A percentile compares a stretch with the other conserved stretches of the same genome.
Conservation (phyloP, 2,888 invertebrate genomes). For the Athrips mouffetella region DNA sequence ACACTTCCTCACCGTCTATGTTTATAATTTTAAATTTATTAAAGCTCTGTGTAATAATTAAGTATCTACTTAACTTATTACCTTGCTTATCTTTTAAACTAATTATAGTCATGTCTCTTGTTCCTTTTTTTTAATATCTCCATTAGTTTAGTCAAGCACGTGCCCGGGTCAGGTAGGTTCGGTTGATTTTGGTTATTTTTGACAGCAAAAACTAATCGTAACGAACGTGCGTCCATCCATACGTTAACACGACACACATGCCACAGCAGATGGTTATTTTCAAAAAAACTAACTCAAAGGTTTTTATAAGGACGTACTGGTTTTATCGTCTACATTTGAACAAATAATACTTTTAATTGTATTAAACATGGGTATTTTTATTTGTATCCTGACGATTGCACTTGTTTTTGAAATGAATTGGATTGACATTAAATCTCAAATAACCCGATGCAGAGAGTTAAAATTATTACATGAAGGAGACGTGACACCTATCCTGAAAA, state of each 20-base stretch:
- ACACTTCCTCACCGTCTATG: too few species aligned
- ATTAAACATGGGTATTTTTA: background rate
- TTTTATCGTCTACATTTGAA: too few species aligned
- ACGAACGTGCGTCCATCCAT: conserved; percentile 15
- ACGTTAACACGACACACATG: conserved; percentile 30
- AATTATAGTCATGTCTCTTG: too few species aligned
- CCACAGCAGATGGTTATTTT: conserved; percentile 44
- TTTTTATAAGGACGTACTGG: background rate
- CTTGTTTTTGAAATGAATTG: background rate
- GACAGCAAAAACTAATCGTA: conserved; percentile 3
- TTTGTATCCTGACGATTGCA: background rate
- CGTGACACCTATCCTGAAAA: too few species aligned
- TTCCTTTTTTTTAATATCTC: conserved; percentile 16
- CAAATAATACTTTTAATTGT: too few species aligned
- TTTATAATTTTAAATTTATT: too few species aligned
- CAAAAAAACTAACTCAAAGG: conserved; percentile 14
- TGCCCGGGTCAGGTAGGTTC: conserved; percentile 43
- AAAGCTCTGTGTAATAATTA: background rate
- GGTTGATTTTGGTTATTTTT: conserved; percentile 35
- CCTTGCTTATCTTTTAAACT: conserved; percentile 40
- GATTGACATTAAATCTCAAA: too few species aligned
- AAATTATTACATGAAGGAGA: too few species aligned
- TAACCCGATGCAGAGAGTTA: too few species aligned
- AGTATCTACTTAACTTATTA: conserved; percentile 25
- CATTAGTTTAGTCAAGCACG: conserved; percentile 39